Base-by-base conservation (phyloP, 2,797 vertebrate genomes). In the Phalloptychus januarius region DNA sequence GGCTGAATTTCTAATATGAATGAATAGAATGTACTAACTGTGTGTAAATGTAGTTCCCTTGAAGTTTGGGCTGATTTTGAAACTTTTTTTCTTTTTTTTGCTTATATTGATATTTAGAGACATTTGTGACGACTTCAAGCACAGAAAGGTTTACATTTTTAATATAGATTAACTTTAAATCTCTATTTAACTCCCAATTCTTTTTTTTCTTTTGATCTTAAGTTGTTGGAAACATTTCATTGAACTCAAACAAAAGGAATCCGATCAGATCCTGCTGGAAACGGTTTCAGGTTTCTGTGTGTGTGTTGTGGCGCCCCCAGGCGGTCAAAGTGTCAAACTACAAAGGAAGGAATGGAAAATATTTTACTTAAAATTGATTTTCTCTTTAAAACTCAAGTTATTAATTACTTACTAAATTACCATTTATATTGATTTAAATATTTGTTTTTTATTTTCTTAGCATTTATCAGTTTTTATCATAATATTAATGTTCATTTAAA, bases 281-380 rank as follows among this genome's bases (percentile, higher is more conserved):
- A 16, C 69, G 18, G 13, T 71, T 71, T 70, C 23, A 44, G 67
- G 6, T n/a, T 23, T 45, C 44, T 20, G 20, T 67, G 3, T 50
- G 3, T 50, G 75, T 69, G 20, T 38, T 38, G 28, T 5, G 2
- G 63, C 88, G 13, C 89, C 92, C 81, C 79, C 89, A 0, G 48
- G 87, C 87, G 92, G 89, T 76, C 4, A 0, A 65, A 65, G 65
- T 0, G 0, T 13, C 1, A 31, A 2, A 79, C 56, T 87, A 74
- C 78, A 86, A 18, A 23, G 72, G 4, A 36, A 1, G n/a, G 6
- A 20, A 65, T 28, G 8, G 33, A 20, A 65, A 20, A 38, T 7
- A 58, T 58, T 13, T 28, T 13, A 58, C 3, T n/a, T 25, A 12
- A n/a, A 54, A 54, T 12, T 8, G 20, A 50, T 50, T 50, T 50